phyloP scores from a whole-genome alignment of 2,113 vertebrate species.

The Rhinolophus sinicus region DNA sequence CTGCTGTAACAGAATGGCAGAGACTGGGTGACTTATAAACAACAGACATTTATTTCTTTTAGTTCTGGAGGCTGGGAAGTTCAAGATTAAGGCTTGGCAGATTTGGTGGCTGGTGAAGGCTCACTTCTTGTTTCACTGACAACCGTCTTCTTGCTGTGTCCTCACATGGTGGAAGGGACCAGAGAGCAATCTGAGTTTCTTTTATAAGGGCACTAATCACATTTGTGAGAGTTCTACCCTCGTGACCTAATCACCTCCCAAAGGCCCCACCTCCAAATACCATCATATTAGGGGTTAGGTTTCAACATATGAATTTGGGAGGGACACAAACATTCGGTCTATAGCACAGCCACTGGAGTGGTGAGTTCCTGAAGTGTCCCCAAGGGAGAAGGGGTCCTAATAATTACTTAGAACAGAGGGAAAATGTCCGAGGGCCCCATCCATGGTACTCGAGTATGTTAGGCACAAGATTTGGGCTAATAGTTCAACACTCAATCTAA shows the following conservation, averaged over 20 bases:
- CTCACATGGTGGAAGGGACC: neutral
- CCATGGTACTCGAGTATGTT: neutral
- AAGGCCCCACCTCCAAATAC: neutral
- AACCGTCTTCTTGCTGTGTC: neutral
- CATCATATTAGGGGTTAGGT: neutral
- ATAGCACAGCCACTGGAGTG: neutral
- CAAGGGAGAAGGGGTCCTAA: neutral
- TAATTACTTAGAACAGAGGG: neutral
- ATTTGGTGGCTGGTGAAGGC: neutral
- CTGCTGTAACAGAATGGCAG: neutral
- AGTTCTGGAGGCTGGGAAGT: neutral
- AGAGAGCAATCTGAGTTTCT: neutral
- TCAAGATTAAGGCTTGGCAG: neutral
- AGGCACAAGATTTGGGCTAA: neutral
- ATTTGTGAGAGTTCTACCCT: neutral
- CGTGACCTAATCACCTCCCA: neutral
- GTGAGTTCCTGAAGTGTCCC: neutral
- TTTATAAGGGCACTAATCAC: neutral
- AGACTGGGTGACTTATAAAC: neutral
- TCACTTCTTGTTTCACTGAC: neutral
- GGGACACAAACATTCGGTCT: neutral
- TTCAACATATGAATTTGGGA: neutral
- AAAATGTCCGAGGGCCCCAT: neutral
- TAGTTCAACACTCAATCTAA: neutral
- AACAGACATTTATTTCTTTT: neutral